Conservation (phyloP, 1,140 invertebrate genomes). For the Drosophila nannoptera region DNA sequence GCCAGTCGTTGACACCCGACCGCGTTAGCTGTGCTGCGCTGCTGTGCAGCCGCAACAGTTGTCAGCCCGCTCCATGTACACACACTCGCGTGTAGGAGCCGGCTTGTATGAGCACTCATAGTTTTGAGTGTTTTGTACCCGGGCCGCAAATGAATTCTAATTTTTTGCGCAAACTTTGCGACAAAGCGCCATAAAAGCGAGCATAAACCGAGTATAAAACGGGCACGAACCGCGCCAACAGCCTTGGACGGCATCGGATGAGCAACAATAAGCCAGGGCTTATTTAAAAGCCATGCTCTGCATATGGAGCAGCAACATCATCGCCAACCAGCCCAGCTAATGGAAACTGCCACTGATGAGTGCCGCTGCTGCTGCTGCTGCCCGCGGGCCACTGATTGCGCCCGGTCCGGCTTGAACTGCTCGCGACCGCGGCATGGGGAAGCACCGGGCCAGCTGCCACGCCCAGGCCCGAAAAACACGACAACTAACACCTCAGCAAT, state of each 20-base stretch:
- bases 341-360: slow-evolving; percentile 1
- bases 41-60: slow-evolving; percentile 33
- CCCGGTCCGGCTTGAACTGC: not conserved
- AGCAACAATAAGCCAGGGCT: slow-evolving; percentile 11
- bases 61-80: slow-evolving; percentile 50
- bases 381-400: not conserved
- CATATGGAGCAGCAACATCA: slow-evolving; percentile 11
- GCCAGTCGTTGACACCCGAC: not conserved
- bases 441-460: not conserved
- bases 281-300: not conserved
- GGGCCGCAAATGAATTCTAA: slow-evolving; percentile 70
- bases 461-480: slow-evolving; percentile 1
- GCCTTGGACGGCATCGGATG: slow-evolving; percentile 8
- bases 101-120: slow-evolving; percentile 26
- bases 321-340: slow-evolving; percentile 3
- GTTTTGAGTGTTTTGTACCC: slow-evolving; percentile 53
- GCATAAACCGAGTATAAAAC: slow-evolving; percentile 9
- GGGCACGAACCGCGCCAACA: slow-evolving; percentile 18
- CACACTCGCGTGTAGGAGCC: slow-evolving; percentile 13
- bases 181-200: slow-evolving; percentile 39
- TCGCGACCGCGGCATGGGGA: not conserved
- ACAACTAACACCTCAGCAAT: slow-evolving; percentile 38
- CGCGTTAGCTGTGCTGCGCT: not conserved
- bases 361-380: slow-evolving; percentile 1
- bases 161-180: slow-evolving; percentile 66